A percentile compares a stretch with the other conserved stretches of the same genome.
Evolutionary conservation across 2,888 invertebrate species (phyloP).

Genomic region (Diaphora mendica): DNA sequence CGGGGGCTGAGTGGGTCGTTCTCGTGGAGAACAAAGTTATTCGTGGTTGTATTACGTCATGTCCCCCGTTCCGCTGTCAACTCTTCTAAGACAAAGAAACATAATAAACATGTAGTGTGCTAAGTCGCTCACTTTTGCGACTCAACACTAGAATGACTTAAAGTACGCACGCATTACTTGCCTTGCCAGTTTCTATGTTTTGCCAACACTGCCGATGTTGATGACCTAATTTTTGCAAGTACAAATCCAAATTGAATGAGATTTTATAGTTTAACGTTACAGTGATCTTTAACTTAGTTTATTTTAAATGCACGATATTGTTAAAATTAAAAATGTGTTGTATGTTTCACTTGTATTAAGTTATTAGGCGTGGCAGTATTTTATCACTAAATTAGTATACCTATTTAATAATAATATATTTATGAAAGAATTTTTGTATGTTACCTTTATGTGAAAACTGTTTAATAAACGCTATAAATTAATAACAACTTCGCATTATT

Average conservation of each 20-base stretch:
- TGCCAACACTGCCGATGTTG: conserved; percentile 81
- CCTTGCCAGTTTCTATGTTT: conserved; percentile 86
- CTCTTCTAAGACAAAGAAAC: conserved; percentile 82
- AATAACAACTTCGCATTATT: conserved; percentile 83
- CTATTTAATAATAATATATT: conserved; percentile 80
- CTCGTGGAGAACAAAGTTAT: conserved; percentile 66
- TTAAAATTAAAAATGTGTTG: conserved; percentile 83
- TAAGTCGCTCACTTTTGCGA: conserved; percentile 58
- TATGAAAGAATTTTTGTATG: conserved; percentile 82
- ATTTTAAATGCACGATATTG: conserved; percentile 85
- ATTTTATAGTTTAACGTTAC: conserved; percentile 84
- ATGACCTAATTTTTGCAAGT: conserved; percentile 83
- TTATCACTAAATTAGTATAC: conserved; percentile 76
- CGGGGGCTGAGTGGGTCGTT: conserved; percentile 63
- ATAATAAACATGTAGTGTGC: conserved; percentile 55
- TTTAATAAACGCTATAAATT: conserved; percentile 85
- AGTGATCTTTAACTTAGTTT: conserved; percentile 84
- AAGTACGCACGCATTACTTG: conserved; percentile 84
- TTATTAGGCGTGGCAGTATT: conserved; percentile 83
- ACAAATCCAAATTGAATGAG: conserved; percentile 86
- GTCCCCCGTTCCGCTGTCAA: conserved; percentile 79
- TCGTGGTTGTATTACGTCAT: conserved; percentile 66
- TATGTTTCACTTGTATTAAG: conserved; percentile 84
- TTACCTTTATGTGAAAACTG: conserved; percentile 84
- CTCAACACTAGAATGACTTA: conserved; percentile 60